These are phyloP conservation scores for Poeciliopsis gracilis DNA, from an alignment of 2,797 vertebrate genomes.

Conservation along the genomic window DNA sequence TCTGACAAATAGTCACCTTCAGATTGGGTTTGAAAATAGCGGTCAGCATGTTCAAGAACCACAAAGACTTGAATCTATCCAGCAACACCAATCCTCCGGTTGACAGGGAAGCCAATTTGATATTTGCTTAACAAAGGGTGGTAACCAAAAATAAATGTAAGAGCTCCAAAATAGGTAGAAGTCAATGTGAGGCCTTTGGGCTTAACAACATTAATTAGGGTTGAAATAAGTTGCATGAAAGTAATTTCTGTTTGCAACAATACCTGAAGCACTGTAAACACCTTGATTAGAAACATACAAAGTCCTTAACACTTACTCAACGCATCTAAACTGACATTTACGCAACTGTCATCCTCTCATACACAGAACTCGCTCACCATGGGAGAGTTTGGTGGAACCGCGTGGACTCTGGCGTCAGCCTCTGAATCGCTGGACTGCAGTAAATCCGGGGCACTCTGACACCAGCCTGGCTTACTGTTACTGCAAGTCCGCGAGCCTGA, in stretches of 20 bases:
- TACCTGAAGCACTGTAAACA: not conserved
- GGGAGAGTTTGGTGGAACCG: conserved; percentile 83
- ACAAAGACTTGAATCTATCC: not conserved
- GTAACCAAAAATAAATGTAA: not conserved
- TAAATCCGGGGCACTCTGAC: conserved; percentile 66
- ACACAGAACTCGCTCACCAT: conserved; percentile 54
- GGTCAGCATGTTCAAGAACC: not conserved
- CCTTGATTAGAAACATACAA: not conserved
- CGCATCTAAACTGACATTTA: not conserved
- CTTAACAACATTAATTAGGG: not conserved
- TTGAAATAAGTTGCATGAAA: not conserved
- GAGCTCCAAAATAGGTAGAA: not conserved
- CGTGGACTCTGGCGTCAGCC: conserved; percentile 64
- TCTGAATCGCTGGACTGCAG: conserved; percentile 77
- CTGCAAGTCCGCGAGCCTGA: conserved; percentile 26
- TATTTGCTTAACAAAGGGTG: not conserved
- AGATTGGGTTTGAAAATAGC: not conserved
- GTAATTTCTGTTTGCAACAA: not conserved
- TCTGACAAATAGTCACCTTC: not conserved
- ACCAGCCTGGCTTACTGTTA: conserved; percentile 48
- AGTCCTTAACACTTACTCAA: not conserved
- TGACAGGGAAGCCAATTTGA: not conserved
- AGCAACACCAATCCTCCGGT: not conserved
- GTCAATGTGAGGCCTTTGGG: not conserved
- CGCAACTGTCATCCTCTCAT: not conserved